Base-by-base conservation (phyloP, 2,113 vertebrate genomes). In the Pan troglodytes region DNA sequence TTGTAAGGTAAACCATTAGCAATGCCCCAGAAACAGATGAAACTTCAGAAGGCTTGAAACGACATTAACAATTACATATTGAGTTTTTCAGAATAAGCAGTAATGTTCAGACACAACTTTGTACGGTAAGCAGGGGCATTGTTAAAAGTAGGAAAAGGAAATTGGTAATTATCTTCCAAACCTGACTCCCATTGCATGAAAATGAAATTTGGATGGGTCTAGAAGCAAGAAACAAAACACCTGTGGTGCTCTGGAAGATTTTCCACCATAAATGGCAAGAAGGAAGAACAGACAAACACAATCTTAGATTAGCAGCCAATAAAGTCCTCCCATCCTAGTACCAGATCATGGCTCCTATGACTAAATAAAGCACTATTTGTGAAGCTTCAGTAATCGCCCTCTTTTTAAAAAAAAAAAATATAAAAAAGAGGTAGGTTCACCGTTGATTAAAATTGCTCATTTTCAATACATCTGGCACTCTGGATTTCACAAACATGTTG, bases 181-280 rank as follows among this genome's bases (percentile, higher is more conserved):
- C 45, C 72, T 55, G 76, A 45, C 61, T 89, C 50, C 45, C 5
- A 40, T 8, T 45, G 13, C 57, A 87, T 52, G 35, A 80, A 93
- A 81, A 81, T 61, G 48, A 90, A 90, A 61, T 94, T 88, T 40
- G 35, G 64, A 45, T n/a, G 32, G n/a, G 57, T 95, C 67, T 38
- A 79, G 64, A 96, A 75, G 64, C n/a, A 78, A 94, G 83, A 93
- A 95, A 16, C 23, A 72, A 95, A 97, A 89, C 32, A 95, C 93
- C 95, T 92, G 68, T 10, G 9, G n/a, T 68, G 40, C 80, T 83
- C 86, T 57, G 52, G 92, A n/a, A 61, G 64, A 67, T 59, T 80
- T 88, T 95, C 96, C 72, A 73, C 95, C 94, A 82, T 97, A 98
- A 96, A 97, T 94, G 97, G 93, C 90, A 85, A 96, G 83, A 88